Conservation (phyloP, 2,797 vertebrate species). For the Eutrigla gurnardus region DNA sequence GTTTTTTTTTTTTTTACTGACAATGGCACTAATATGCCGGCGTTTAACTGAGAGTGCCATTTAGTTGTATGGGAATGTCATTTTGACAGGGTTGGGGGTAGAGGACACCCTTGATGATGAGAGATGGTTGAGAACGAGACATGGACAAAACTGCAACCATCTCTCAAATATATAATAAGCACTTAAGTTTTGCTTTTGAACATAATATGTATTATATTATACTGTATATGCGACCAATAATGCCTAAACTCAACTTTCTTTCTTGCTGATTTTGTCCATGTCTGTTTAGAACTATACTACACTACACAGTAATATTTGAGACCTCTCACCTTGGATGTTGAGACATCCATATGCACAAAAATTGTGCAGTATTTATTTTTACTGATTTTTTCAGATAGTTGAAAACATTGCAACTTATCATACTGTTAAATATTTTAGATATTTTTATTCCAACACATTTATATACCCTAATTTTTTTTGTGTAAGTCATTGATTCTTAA, state of each 20-base stretch:
- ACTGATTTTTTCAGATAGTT: not conserved
- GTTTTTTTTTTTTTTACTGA: no score
- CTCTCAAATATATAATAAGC: constrained; percentile 7
- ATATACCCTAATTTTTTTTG: constrained; percentile 12
- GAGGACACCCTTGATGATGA: constrained; percentile 9
- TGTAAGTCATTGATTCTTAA: constrained; percentile 5
- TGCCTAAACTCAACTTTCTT: not conserved
- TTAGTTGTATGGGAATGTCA: no score
- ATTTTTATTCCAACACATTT: constrained; percentile 38
- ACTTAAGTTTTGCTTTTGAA: not conserved
- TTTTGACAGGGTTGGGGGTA: not conserved
- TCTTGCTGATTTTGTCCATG: constrained; percentile 16
- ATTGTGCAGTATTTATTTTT: not conserved
- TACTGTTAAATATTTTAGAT: constrained; percentile 17
- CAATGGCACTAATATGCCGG: no score
- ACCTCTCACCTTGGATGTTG: constrained; percentile 6
- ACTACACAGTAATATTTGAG: not conserved
- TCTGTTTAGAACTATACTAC: not conserved
- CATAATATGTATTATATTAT: not conserved
- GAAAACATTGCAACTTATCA: constrained; percentile 26
- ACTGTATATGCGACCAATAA: constrained; percentile 11
- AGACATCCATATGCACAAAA: constrained; percentile 4
- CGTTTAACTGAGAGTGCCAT: no score
- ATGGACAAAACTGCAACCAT: constrained; percentile 28
- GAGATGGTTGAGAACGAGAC: constrained; percentile 7